phyloP scores from a whole-genome alignment of 1,140 invertebrate genomes.

The Trichonephila clavata region DNA sequence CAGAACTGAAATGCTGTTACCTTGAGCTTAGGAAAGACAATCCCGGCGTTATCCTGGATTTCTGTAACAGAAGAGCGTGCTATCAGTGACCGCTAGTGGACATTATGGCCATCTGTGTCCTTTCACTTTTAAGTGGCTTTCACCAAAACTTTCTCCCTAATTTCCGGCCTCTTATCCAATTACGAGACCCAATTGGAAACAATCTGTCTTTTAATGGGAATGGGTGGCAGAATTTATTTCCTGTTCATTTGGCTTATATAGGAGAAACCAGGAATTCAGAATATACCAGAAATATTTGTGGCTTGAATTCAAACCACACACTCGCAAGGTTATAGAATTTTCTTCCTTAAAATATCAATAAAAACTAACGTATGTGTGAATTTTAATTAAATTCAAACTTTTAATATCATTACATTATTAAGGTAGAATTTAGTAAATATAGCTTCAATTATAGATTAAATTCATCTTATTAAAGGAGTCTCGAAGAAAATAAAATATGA shows the following conservation, averaged over 20 bases:
- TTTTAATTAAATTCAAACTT: too few species aligned
- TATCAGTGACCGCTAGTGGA: neutral
- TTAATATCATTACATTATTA: too few species aligned
- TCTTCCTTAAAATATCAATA: too few species aligned
- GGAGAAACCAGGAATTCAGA: neutral
- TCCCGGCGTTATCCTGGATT: neutral
- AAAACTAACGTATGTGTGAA: too few species aligned
- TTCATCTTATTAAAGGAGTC: too few species aligned
- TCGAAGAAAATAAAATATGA: too few species aligned
- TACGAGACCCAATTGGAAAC: neutral
- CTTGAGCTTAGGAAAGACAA: neutral
- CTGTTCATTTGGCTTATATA: neutral
- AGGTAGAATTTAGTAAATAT: too few species aligned
- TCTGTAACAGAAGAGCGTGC: neutral
- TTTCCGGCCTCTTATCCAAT: neutral
- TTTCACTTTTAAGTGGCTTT: neutral
- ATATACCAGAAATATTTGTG: too few species aligned
- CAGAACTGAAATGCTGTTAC: too few species aligned
- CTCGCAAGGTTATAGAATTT: too few species aligned
- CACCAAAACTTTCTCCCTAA: neutral
- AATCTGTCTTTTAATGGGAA: neutral
- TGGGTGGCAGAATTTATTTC: neutral
- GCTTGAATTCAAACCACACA: too few species aligned
- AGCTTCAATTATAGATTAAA: too few species aligned
- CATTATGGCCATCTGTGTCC: neutral